Percentiles rank a stretch among this genome's conserved stretches.
Evolutionary conservation across 2,797 vertebrate genomes (phyloP).

Genomic region (Tinamus major): DNA sequence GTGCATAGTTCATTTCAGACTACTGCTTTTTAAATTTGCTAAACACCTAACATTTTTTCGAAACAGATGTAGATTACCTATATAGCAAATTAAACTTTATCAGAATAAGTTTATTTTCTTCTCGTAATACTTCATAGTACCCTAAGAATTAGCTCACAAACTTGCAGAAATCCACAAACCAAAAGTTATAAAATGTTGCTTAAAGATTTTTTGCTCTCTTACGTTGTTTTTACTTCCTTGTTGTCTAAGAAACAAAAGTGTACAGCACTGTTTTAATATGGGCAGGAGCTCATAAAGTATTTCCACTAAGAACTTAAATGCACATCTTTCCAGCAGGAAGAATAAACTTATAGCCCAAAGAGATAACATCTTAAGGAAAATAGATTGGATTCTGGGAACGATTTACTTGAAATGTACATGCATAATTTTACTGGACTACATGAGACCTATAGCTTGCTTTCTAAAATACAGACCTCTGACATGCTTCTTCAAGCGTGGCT

Average conservation of each 20-base stretch:
- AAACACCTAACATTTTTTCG: not conserved
- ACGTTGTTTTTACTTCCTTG: not conserved
- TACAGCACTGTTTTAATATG: not conserved
- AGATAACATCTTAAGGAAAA: not conserved
- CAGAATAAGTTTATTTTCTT: not conserved
- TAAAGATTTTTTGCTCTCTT: not conserved
- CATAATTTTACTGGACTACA: not conserved
- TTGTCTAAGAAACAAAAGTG: not conserved
- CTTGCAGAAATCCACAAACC: not conserved
- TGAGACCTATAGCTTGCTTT: not conserved
- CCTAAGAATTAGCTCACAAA: not conserved
- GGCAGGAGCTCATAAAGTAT: not conserved
- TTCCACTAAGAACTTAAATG: not conserved
- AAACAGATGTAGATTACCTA: not conserved
- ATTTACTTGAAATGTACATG: not conserved
- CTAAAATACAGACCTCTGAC: not conserved
- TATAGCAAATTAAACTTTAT: not conserved
- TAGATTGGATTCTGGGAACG: not conserved
- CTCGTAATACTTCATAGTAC: not conserved
- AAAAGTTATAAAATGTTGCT: not conserved
- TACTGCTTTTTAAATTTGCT: not conserved
- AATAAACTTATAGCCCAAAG: not conserved
- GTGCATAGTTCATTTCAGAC: not conserved
- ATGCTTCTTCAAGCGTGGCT: not conserved
- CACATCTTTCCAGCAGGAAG: not conserved